phyloP scores from a whole-genome alignment of 2,113 vertebrate genomes.

The human region GRCh38 chr7:149365501-149366000 shows the following conservation, averaged over 20 bases:
- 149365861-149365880: not conserved
- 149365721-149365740: not conserved
- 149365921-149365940: not conserved
- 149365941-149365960: not conserved
- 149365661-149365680: not conserved
- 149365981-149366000: not conserved
- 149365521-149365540: not conserved
- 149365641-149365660: not conserved
- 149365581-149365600: not conserved
- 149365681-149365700: not conserved
- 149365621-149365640: not conserved
- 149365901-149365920: not conserved
- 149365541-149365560: not conserved
- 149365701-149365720: too few species aligned
- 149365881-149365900: not conserved
- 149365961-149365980: not conserved
- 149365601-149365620: not conserved
- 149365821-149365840: not conserved
- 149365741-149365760: not conserved
- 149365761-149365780: not conserved
- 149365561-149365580: not conserved
- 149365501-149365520: not conserved
- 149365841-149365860: not conserved
- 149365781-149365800: not conserved
- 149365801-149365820: not conserved